Conservation (phyloP, 2,888 invertebrate genomes). For the Dryobotodes eremita region DNA sequence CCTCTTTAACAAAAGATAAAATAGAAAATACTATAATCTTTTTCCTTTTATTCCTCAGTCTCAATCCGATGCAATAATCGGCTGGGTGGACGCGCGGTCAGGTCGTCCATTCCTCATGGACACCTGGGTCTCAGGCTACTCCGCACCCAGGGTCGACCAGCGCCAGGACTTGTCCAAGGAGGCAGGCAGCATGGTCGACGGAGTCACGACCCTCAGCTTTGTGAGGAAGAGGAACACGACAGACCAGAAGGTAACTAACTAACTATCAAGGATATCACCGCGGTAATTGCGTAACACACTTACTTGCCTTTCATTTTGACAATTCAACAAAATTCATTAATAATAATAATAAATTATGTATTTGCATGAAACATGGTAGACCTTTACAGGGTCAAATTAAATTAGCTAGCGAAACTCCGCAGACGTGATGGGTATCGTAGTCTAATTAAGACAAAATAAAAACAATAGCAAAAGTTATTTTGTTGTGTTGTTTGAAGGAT, state of each 20-base stretch:
- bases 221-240: conserved; percentile 94
- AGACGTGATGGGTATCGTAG: too few relatives aligned
- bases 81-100: conserved; percentile 95
- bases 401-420: too few relatives aligned
- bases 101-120: conserved; percentile 97
- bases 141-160: conserved; percentile 93
- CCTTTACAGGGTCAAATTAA: too few relatives aligned
- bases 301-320: not conserved
- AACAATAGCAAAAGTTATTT: too few relatives aligned
- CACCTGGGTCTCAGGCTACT: conserved; percentile 95
- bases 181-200: conserved; percentile 93
- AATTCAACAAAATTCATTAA: not conserved
- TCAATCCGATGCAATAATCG: conserved; percentile 96
- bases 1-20: not conserved
- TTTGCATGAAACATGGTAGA: too few relatives aligned
- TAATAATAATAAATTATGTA: too few relatives aligned
- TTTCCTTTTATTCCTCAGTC: conserved; percentile 87
- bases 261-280: not conserved
- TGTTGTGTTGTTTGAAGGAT: too few relatives aligned
- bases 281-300: too few relatives aligned
- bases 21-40: not conserved
- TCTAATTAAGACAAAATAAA: too few relatives aligned
- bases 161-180: conserved; percentile 94
- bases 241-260: conserved; percentile 87
- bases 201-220: conserved; percentile 94